phyloP scores from a whole-genome alignment of 1,140 invertebrate species.

The Conopomorpha cramerella region DNA sequence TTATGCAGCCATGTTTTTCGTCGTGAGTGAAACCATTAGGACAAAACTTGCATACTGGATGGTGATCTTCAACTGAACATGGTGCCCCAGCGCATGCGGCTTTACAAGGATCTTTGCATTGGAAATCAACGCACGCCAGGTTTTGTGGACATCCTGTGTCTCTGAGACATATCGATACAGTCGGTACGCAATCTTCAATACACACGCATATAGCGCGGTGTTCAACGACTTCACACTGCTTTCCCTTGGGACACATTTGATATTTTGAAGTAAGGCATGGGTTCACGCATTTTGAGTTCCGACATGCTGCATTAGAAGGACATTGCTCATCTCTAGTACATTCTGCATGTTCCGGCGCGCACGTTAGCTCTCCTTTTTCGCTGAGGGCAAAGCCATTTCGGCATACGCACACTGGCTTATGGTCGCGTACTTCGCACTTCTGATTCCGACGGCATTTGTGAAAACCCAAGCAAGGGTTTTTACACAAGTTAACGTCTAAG shows the following conservation, averaged over 20 bases:
- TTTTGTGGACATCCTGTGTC: conserved; percentile 85
- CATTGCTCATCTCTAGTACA: conserved; percentile 84
- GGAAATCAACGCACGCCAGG: conserved; percentile 83
- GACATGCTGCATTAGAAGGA: conserved; percentile 81
- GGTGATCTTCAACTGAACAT: conserved; percentile 91
- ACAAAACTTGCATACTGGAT: conserved; percentile 92
- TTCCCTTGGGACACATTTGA: conserved; percentile 74
- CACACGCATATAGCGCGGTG: conserved; percentile 86
- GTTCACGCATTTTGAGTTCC: conserved; percentile 80
- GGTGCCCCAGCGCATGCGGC: conserved; percentile 82
- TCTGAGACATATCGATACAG: conserved; percentile 84
- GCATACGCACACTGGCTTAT: conserved; percentile 85
- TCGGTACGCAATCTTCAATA: conserved; percentile 82
- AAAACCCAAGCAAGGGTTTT: conserved; percentile 73
- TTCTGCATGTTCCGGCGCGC: conserved; percentile 76
- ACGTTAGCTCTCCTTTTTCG: conserved; percentile 80
- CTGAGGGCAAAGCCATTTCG: conserved; percentile 85
- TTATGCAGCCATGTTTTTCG: conserved; percentile 88
- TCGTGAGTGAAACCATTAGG: conserved; percentile 87
- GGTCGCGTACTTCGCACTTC: conserved; percentile 84
- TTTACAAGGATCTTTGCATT: conserved; percentile 88
- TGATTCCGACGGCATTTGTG: conserved; percentile 78
- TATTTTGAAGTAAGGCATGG: conserved; percentile 73
- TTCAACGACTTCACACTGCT: conserved; percentile 83
- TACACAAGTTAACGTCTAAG: conserved; percentile 68